Base-by-base conservation (phyloP, 2,113 vertebrate genomes). In the Corythoichthys haematopterus region DNA sequence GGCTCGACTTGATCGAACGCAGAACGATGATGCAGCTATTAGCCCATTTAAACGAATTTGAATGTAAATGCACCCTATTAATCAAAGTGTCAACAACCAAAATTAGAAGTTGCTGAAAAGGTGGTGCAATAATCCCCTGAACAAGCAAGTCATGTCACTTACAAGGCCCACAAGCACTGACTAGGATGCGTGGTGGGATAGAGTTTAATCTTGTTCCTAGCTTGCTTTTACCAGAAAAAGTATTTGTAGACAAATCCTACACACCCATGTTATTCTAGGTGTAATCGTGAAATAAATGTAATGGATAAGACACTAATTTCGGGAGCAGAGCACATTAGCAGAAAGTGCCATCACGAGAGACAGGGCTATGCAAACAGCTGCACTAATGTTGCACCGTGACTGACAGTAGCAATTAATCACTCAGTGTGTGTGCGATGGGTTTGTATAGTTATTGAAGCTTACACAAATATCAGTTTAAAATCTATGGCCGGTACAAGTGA, bases 341-440 rank as follows among this genome's bases (percentile, higher is more conserved):
- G 47, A 7, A 61, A 71, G 64, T 75, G 28, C 38, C 60, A 20
- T 55, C 35, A n/a, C 35, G 38, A 70, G 74, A 79, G 12, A n/a
- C 66, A 59, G 77, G 67, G 40, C 74, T 58, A 28, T 61, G 76
- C 84, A 82, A 86, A 80, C 75, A 75, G 79, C 71, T 75, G 71
- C 68, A 67, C 78, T 85, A 80, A 86, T 85, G 72, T 87, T 84
- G 74, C 76, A 10, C 74, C 74, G 59, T 79, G 77, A 83, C 74
- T 80, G 84, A 84, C 83, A 79, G 74, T 50, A 43, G 12, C 83
- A 69, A 89, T 87, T 87, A 89, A 89, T 89, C 87, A 89, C 79
- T 60, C 35, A 51, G 72, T 37, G 65, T 79, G 77, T 65, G 76
- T 55, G 80, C 70, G 74, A 85, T 76, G 76, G 80, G 48, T 77